Percentiles rank a stretch among this genome's conserved stretches.
Conservation (phyloP, 2,113 vertebrate species). For the Guaruba guarouba region DNA sequence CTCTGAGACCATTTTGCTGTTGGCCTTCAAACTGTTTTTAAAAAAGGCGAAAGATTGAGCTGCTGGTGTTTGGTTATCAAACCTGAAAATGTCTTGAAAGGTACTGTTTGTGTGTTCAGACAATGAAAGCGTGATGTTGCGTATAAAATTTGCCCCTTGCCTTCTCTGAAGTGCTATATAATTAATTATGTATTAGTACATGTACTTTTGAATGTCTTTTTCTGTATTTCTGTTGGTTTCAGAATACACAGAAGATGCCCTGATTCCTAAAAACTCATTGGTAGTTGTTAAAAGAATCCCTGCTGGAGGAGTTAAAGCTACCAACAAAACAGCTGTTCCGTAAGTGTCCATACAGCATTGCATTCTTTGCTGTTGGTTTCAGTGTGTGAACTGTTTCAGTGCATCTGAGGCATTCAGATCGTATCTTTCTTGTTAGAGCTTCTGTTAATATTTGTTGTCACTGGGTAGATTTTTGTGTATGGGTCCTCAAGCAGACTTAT, state of each 20-base stretch:
- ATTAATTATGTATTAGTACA: neutral
- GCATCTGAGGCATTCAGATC: neutral
- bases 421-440: neutral
- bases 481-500: neutral
- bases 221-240: neutral
- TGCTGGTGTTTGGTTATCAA: neutral
- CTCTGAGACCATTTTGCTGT: neutral
- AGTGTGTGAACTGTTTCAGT: neutral
- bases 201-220: neutral
- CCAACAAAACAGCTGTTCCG: constrained; percentile 80
- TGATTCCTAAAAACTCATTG: constrained; percentile 89
- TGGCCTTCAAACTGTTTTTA: neutral
- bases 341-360: constrained; percentile 71
- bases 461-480: neutral
- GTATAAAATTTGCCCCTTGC: neutral
- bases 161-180: neutral
- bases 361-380: neutral
- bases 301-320: constrained; percentile 79
- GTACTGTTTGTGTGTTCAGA: neutral
- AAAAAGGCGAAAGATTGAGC: neutral
- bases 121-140: rapidly evolving
- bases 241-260: constrained; percentile 88
- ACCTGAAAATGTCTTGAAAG: neutral
- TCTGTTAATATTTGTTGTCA: neutral
- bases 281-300: constrained; percentile 91